Evolutionary conservation across 2,888 invertebrate genomes (phyloP).

Genomic region (Aethes cnicana): DNA sequence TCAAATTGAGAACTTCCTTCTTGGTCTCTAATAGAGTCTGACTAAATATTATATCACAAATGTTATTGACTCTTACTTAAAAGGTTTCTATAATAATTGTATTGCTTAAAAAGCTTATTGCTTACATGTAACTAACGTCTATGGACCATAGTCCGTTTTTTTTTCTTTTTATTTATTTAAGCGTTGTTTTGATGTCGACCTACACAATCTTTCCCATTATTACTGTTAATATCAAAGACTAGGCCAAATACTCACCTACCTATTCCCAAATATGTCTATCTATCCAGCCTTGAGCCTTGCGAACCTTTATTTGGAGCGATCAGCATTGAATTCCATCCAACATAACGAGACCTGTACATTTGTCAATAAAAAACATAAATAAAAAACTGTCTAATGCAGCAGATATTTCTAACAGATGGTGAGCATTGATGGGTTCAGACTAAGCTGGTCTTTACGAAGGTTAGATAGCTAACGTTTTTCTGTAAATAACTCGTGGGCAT

Average conservation of each 20-base stretch:
- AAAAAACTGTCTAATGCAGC: constrained; percentile 18
- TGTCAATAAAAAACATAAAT: constrained; percentile 31
- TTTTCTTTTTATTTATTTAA: too few species aligned
- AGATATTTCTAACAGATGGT: constrained; percentile 27
- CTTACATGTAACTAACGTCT: too few species aligned
- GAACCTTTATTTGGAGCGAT: constrained; percentile 54
- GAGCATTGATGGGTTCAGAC: constrained; percentile 20
- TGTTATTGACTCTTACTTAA: too few species aligned
- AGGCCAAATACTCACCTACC: background rate
- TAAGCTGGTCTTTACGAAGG: constrained; percentile 39
- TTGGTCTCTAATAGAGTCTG: too few species aligned
- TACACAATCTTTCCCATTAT: too few species aligned
- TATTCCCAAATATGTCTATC: constrained; percentile 28
- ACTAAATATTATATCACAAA: too few species aligned
- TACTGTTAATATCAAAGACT: background rate
- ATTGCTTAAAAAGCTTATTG: too few species aligned
- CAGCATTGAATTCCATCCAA: constrained; percentile 39
- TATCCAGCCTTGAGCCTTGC: constrained; percentile 46
- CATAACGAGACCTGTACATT: constrained; percentile 34
- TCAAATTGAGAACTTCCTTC: too few species aligned
- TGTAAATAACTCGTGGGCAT: constrained; percentile 42
- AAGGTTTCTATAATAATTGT: too few species aligned
- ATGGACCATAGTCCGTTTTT: too few species aligned
- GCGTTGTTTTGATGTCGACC: too few species aligned
- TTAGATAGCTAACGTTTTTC: constrained; percentile 47